phyloP scores from a whole-genome alignment of 2,888 invertebrate genomes.

The Anticlea derivata region DNA sequence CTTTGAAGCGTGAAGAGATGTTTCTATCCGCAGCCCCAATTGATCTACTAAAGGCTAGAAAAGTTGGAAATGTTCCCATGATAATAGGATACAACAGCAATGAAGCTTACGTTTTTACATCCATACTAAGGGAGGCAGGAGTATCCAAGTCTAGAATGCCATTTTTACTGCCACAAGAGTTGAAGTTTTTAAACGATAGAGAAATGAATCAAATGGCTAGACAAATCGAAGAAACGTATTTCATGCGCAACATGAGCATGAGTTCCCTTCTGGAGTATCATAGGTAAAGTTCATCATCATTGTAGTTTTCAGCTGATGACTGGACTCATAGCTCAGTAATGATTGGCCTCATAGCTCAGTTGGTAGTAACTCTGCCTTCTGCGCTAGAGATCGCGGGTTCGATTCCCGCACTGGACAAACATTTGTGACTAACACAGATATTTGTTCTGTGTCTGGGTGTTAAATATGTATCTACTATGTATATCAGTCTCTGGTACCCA shows the following conservation, averaged over 20 bases:
- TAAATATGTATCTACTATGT: too few species aligned
- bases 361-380: too few species aligned
- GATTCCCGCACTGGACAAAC: too few species aligned
- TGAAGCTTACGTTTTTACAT: slow-evolving; percentile 69
- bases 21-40: slow-evolving; percentile 60
- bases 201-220: slow-evolving; percentile 51
- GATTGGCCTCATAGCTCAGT: too few species aligned
- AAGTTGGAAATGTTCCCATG: slow-evolving; percentile 54
- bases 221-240: slow-evolving; percentile 62
- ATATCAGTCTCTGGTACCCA: too few species aligned
- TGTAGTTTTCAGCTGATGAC: neutral
- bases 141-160: slow-evolving; percentile 44
- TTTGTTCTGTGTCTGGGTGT: too few species aligned
- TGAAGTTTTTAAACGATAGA: slow-evolving; percentile 54
- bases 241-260: slow-evolving; percentile 54
- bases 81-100: slow-evolving; percentile 69
- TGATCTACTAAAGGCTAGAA: slow-evolving; percentile 49
- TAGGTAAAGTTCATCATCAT: slow-evolving; percentile 47
- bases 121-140: slow-evolving; percentile 49
- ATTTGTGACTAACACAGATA: too few species aligned
- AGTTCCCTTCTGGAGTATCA: slow-evolving; percentile 57
- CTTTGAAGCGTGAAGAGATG: slow-evolving; percentile 59
- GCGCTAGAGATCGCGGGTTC: too few species aligned
- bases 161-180: slow-evolving; percentile 62
- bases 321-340: too few species aligned